Evolutionary conservation across 2,888 invertebrate species (phyloP).

Genomic region (Maniola hyperantus): DNA sequence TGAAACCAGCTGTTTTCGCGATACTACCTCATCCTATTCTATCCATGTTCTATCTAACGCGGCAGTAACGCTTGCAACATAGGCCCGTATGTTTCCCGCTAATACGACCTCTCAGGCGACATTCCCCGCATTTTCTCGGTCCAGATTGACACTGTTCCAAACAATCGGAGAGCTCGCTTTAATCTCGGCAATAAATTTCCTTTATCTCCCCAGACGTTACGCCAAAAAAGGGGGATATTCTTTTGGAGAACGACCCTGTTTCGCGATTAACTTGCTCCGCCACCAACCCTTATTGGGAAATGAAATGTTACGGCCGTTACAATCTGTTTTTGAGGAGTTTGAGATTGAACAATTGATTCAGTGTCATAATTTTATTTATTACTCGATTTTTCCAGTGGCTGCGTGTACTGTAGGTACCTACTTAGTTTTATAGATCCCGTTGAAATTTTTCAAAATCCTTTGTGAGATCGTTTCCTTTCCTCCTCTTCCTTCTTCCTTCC

Average conservation of each 20-base stretch:
- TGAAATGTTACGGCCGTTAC: slow-evolving; percentile 14
- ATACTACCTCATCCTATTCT: too few relatives aligned
- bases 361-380: too few relatives aligned
- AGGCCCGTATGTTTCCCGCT: slow-evolving; percentile 25
- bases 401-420: too few relatives aligned
- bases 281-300: slow-evolving; percentile 32
- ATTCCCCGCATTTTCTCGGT: slow-evolving; percentile 48
- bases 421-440: too few relatives aligned
- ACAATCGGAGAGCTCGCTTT: slow-evolving; percentile 64
- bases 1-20: too few relatives aligned
- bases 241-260: slow-evolving; percentile 49
- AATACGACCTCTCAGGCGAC: slow-evolving; percentile 42
- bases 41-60: too few relatives aligned
- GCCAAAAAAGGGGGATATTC: slow-evolving; percentile 49
- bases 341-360: not conserved
- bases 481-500: too few relatives aligned
- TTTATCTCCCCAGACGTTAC: slow-evolving; percentile 61
- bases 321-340: slow-evolving; percentile 12
- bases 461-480: too few relatives aligned
- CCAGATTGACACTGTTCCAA: slow-evolving; percentile 70
- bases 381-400: too few relatives aligned
- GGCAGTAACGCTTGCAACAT: not conserved
- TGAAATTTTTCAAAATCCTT: too few relatives aligned
- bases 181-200: slow-evolving; percentile 77
- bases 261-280: slow-evolving; percentile 50